phyloP scores from a whole-genome alignment of 2,797 vertebrate species.

The Spinibarbus caldwelli region DNA sequence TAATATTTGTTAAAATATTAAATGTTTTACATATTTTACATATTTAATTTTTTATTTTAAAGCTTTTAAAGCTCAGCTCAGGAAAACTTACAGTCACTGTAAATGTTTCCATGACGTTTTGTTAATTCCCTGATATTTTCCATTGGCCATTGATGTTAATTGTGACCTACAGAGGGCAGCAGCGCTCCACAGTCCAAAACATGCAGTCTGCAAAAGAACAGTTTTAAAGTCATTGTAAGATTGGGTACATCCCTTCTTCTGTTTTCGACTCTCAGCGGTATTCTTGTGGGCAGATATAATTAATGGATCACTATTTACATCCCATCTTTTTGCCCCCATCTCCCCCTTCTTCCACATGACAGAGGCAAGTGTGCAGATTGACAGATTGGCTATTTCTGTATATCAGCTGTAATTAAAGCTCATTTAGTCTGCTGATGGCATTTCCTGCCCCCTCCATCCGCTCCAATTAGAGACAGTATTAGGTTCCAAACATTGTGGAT shows the following conservation, averaged over 20 bases:
- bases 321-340: constrained; percentile 24
- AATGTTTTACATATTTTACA: background rate
- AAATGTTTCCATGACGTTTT: background rate
- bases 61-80: background rate
- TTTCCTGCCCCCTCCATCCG: constrained; percentile 69
- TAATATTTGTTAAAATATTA: too few relatives aligned
- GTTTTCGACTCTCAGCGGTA: constrained; percentile 34
- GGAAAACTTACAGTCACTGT: background rate
- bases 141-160: constrained; percentile 28
- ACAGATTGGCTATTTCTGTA: constrained; percentile 77
- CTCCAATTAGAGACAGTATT: constrained; percentile 74
- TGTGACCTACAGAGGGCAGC: constrained; percentile 75
- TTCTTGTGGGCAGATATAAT: constrained; percentile 60
- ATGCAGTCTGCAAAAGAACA: constrained; percentile 10
- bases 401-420: constrained; percentile 79
- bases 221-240: constrained; percentile 21
- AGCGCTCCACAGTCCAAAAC: constrained; percentile 64
- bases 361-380: constrained; percentile 71
- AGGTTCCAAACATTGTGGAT: constrained; percentile 70
- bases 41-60: background rate
- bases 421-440: constrained; percentile 78
- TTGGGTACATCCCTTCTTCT: constrained; percentile 12
- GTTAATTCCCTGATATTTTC: background rate
- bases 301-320: constrained; percentile 62
- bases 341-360: constrained; percentile 43